Conservation (phyloP, 2,888 invertebrate species). For the Drosophila anceps region DNA sequence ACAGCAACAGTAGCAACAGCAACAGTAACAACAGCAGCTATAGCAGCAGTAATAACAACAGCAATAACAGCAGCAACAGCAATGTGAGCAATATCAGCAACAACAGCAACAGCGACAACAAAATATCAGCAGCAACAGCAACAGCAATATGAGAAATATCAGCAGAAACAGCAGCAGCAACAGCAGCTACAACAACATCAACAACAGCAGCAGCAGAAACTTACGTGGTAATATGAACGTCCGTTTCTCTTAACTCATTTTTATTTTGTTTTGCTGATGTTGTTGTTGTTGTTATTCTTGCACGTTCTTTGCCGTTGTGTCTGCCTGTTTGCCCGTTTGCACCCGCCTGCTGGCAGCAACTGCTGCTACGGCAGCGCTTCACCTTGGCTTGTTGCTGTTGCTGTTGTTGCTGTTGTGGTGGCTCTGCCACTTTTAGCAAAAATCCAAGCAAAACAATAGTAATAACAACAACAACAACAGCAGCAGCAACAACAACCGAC, state of each 20-base stretch:
- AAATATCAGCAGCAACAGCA: conserved; percentile 18
- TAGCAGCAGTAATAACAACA: background rate
- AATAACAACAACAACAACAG: conserved; percentile 44
- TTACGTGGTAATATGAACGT: conserved; percentile 65
- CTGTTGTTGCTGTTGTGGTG: conserved; percentile 48
- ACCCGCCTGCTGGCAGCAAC: conserved; percentile 13
- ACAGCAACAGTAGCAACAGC: background rate
- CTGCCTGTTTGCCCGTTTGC: conserved; percentile 8
- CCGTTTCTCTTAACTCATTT: conserved; percentile 77
- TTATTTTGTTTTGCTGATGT: conserved; percentile 55
- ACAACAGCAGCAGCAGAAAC: conserved; percentile 23
- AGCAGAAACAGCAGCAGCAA: background rate
- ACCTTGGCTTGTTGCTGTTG: conserved; percentile 70
- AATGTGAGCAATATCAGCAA: background rate
- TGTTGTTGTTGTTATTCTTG: conserved; percentile 58
- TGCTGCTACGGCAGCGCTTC: conserved; percentile 44
- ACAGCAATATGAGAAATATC: background rate
- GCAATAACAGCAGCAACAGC: background rate
- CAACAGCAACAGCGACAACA: background rate
- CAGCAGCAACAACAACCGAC: conserved; percentile 54
- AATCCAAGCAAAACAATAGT: conserved; percentile 64
- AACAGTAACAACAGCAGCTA: background rate
- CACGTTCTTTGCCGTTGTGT: conserved; percentile 66
- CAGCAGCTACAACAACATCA: background rate
- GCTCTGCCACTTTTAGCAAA: conserved; percentile 73